These are phyloP conservation scores for Leucoraja ocellata DNA, from an alignment of 2,797 vertebrate species.

Conservation along the genomic window DNA sequence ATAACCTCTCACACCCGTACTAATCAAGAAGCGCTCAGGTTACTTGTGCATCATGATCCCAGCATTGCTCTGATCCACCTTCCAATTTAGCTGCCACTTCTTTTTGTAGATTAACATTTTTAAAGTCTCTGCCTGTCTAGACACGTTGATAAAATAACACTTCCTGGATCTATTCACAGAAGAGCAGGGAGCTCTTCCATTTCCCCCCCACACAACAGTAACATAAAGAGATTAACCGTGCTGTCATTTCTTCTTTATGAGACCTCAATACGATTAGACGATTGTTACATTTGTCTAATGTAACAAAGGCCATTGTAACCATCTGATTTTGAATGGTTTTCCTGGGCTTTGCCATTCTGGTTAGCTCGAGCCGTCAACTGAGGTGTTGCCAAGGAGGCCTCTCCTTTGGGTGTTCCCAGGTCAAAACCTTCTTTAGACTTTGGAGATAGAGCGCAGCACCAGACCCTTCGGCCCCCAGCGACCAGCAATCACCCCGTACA, in stretches of 20 bases:
- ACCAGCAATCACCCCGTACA: too few relatives aligned
- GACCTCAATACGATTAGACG: neutral
- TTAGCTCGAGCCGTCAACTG: neutral
- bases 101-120: neutral
- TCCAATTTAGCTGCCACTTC: too few relatives aligned
- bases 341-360: neutral
- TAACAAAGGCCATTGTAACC: neutral
- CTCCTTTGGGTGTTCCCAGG: neutral
- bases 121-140: neutral
- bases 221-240: neutral
- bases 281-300: neutral
- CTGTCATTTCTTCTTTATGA: neutral
- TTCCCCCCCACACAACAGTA: neutral
- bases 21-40: too few relatives aligned
- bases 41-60: too few relatives aligned
- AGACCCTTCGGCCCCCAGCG: too few relatives aligned
- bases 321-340: too few relatives aligned
- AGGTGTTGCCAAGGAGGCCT: neutral
- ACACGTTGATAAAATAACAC: neutral
- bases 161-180: neutral
- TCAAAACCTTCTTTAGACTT: neutral
- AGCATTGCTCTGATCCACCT: too few relatives aligned
- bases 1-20: too few relatives aligned
- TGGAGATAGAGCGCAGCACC: too few relatives aligned
- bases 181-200: neutral